Evolutionary conservation across 1,140 invertebrate genomes (phyloP), one percentile per base, ranked within the genome.

Genomic region (Monochamus saltuarius): DNA sequence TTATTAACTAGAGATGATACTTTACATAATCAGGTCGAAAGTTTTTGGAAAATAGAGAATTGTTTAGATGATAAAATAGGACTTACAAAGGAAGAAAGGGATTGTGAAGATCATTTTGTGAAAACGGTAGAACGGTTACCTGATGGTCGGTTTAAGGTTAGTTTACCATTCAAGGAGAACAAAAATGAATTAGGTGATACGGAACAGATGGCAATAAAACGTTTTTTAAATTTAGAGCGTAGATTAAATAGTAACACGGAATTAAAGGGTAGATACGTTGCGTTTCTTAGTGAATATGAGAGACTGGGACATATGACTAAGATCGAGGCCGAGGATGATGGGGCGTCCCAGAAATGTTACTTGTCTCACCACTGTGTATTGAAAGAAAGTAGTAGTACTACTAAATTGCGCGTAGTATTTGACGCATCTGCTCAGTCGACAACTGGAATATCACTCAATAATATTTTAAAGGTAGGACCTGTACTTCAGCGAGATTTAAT

Each of bases 401-500:
- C 74, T 1, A 66, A 68, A 43, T 38, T 74, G 3, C 65, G 75
- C 13, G 66, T 74, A 1, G 75, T 77, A 1, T 77, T 77, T 46
- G 73, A 77, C 52, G 72, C 67, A 0, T 74, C 71, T 1, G 60
- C 62, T 0, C 36, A 59, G 37, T 37, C 11, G 8, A 19, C 37
- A 2, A 60, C 39, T 6, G 70, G 67, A 4, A 39, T 62, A 13
- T 73, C 69, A 3, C 36, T 74, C 7, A 73, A 75, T 56, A 66
- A 73, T 38, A 22, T 51, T n/a, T 57, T 72, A 9, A 43, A 55
- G 35, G 47, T 59, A 7, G 73, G 70, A n/a, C 74, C 74, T 2
- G 68, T 58, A 29, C 19, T 76, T 16, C 72, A 75, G 46, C 55
- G 65, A 11, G 66, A 75, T 39, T 43, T 77, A 29, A 66, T 72